Evolutionary conservation across 2,113 vertebrate genomes (phyloP).

Genomic region (Leiothrix lutea): DNA sequence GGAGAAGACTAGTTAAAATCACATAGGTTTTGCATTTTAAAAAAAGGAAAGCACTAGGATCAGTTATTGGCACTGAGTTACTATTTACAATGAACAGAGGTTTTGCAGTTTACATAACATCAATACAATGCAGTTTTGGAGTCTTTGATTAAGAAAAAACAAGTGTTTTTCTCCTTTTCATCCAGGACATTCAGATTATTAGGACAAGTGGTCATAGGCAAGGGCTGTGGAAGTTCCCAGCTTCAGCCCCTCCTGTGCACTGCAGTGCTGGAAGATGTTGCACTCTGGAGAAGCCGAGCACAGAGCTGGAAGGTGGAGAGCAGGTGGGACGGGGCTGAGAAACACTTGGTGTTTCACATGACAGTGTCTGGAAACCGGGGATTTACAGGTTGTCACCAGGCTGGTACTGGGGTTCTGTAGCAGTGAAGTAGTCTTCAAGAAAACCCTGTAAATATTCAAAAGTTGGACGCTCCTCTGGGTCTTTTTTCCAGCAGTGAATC

Average conservation of each 20-base stretch:
- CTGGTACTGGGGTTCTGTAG: slow-evolving; percentile 98
- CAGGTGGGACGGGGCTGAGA: slow-evolving; percentile 36
- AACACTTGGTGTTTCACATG: slow-evolving; percentile 28
- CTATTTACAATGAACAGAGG: slow-evolving; percentile 92
- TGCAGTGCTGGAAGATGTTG: slow-evolving; percentile 69
- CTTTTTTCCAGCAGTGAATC: slow-evolving; percentile 99
- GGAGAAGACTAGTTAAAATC: slow-evolving; percentile 84
- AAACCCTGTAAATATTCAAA: slow-evolving; percentile 98
- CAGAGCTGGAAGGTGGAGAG: slow-evolving; percentile 64
- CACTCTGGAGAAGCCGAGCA: slow-evolving; percentile 61
- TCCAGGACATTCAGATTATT: slow-evolving; percentile 76
- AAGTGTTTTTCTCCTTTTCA: slow-evolving; percentile 74
- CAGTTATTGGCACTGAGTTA: slow-evolving; percentile 90
- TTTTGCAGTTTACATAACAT: slow-evolving; percentile 84
- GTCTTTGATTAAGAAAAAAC: slow-evolving; percentile 76
- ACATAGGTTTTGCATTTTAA: slow-evolving; percentile 80
- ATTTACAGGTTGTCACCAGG: slow-evolving; percentile 96
- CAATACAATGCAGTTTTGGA: slow-evolving; percentile 77
- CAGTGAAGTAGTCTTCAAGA: slow-evolving; percentile 99
- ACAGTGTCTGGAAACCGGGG: slow-evolving; percentile 43
- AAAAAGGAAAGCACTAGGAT: slow-evolving; percentile 85
- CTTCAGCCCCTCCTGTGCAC: slow-evolving; percentile 70
- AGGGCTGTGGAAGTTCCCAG: slow-evolving; percentile 75
- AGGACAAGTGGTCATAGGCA: slow-evolving; percentile 74
- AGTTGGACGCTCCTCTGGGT: slow-evolving; percentile 94